A percentile compares a stretch with the other conserved stretches of the same genome.
Evolutionary conservation across 2,888 invertebrate species (phyloP).

Genomic region (Microchrysa polita): DNA sequence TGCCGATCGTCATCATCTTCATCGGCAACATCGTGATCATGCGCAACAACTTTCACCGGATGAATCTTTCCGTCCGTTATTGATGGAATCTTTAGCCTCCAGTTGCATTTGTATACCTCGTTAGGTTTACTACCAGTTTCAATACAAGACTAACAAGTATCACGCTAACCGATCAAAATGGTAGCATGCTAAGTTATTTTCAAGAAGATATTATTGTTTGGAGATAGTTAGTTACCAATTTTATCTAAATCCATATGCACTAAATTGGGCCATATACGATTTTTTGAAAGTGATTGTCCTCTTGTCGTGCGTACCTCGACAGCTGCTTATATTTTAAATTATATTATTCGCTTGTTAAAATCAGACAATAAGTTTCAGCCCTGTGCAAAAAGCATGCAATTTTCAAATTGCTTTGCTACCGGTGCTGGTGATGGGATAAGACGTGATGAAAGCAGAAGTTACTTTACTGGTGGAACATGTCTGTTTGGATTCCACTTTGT

Average conservation of each 20-base stretch:
- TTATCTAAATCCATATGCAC: too few species aligned
- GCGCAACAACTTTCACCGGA: conserved; percentile 44
- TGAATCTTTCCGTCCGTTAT: conserved; percentile 41
- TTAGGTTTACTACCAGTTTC: not conserved
- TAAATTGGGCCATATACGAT: too few species aligned
- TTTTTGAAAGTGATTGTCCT: too few species aligned
- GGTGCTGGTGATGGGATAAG: conserved; percentile 24
- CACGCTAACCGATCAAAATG: too few species aligned
- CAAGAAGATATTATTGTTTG: too few species aligned
- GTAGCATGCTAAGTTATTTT: too few species aligned
- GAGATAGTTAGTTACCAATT: too few species aligned
- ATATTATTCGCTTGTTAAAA: too few species aligned
- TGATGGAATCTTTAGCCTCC: conserved; percentile 16
- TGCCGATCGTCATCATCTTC: conserved; percentile 35
- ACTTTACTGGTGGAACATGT: conserved; percentile 33
- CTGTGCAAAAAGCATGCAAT: not conserved
- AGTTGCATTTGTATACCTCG: not conserved
- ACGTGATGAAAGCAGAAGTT: conserved; percentile 42
- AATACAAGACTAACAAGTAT: too few species aligned
- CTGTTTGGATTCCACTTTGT: conserved; percentile 3
- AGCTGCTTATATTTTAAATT: too few species aligned
- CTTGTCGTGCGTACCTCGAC: too few species aligned
- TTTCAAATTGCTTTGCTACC: conserved; percentile 10
- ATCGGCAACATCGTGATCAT: conserved; percentile 20
- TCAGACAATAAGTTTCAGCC: not conserved